Evolutionary conservation across 2,888 invertebrate genomes (phyloP), one percentile per base, ranked within the genome.

Genomic region (Agriopis aurantiaria): DNA sequence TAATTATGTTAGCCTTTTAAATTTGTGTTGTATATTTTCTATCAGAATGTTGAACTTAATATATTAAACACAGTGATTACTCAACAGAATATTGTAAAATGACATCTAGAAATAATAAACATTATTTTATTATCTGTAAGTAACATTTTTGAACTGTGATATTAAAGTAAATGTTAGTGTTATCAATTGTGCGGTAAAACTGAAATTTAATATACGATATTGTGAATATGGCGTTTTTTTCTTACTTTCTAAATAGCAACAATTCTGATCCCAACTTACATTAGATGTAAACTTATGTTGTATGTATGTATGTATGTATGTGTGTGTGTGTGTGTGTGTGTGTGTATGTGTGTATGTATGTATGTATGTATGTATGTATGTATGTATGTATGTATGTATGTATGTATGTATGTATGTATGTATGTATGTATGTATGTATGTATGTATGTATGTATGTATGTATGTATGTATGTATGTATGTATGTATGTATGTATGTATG

Each of bases 131-230:
- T 77, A 77, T 68, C 65, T 81, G 82, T 78, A 76, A 71, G 78
- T 86, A 87, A 88, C 82, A 82, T 86, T 90, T 91, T 87, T 80
- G 86, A 89, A 85, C 93, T 93, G 93, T 93, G 93, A 93, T 93
- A 93, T 88, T 92, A 77, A 91, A 85, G 80, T 90, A 91, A 58
- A 91, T 83, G 80, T 87, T 91, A 90, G 86, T 80, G 61, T 80
- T 85, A 88, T 85, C 84, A 80, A 87, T 82, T 90, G 86, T 88
- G 88, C 82, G 77, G 84, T 85, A 87, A 86, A 85, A 86, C 81
- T 85, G 80, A 89, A 87, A 85, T 85, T 86, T 84, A 91, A 85
- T 89, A 91, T 85, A 91, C 82, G 85, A 86, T 80, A 87, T 85
- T 87, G 80, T 76, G 81, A 82, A 78, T 76, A 71, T 71, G 45